Percentiles rank a stretch among this genome's conserved stretches.
phyloP scores from a whole-genome alignment of 2,797 vertebrate species.

The Phoeniculus purpureus region DNA sequence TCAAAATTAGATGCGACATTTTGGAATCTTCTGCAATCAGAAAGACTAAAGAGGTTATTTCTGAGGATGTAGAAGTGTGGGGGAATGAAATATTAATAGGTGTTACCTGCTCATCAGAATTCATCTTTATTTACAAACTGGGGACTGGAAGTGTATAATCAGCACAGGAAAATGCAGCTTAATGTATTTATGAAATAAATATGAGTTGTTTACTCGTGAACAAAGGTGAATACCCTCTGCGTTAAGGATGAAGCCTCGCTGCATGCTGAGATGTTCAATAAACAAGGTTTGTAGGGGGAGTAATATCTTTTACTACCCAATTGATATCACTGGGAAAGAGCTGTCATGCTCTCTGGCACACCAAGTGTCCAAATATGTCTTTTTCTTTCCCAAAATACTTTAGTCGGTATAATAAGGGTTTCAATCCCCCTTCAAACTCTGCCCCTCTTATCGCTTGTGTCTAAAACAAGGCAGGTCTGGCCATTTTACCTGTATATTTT shows the following conservation, averaged over 20 bases:
- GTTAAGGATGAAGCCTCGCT: not conserved
- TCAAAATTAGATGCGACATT: not conserved
- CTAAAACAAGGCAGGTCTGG: not conserved
- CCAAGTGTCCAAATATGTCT: not conserved
- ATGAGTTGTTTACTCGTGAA: not conserved
- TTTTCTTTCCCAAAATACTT: not conserved
- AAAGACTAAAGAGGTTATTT: not conserved
- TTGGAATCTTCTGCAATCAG: not conserved
- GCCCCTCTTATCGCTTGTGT: not conserved
- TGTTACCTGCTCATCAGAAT: constrained; percentile 20
- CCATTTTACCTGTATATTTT: not conserved
- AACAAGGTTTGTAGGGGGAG: not conserved
- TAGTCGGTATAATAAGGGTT: not conserved
- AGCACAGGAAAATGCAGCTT: constrained; percentile 27
- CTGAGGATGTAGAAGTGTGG: not conserved
- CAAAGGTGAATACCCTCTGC: not conserved
- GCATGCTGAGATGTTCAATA: not conserved
- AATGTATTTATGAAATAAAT: constrained; percentile 53
- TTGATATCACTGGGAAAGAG: not conserved
- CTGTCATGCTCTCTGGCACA: not conserved
- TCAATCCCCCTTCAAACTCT: not conserved
- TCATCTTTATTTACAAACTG: constrained; percentile 2
- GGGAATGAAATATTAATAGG: not conserved
- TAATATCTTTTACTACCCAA: not conserved
- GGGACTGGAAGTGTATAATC: constrained; percentile 8